A percentile compares a stretch with the other conserved stretches of the same genome.
Conservation (phyloP, 2,888 invertebrate species). For the Scotopteryx bipunctaria region DNA sequence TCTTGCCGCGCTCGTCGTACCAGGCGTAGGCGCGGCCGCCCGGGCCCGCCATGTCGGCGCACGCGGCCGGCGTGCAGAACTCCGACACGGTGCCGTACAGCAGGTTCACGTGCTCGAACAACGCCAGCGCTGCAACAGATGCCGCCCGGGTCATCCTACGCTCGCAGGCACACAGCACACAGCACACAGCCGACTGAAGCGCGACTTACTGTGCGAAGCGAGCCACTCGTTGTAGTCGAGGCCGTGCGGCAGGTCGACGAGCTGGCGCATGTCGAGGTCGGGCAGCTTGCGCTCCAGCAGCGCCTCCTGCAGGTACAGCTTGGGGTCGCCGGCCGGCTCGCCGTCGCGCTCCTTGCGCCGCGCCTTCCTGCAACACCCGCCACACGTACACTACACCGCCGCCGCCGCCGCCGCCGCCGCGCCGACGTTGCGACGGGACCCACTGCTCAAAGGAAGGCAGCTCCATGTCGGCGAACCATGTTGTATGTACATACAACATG, state of each 20-base stretch:
- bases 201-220: conserved; percentile 96
- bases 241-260: conserved; percentile 97
- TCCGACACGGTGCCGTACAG: conserved; percentile 99
- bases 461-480: too few species aligned
- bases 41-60: conserved; percentile 98
- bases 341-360: conserved; percentile 97
- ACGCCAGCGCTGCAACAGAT: conserved; percentile 91
- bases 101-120: conserved; percentile 99
- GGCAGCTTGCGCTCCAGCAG: conserved; percentile 96
- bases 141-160: too few species aligned
- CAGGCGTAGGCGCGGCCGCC: conserved; percentile 98
- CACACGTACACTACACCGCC: neutral
- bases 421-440: too few species aligned
- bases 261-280: conserved; percentile 96
- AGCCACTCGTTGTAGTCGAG: conserved; percentile 99
- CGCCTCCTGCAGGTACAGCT: conserved; percentile 97
- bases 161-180: too few species aligned
- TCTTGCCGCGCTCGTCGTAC: conserved; percentile 99
- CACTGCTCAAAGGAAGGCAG: too few species aligned
- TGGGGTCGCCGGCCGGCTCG: conserved; percentile 88
- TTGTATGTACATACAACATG: too few species aligned
- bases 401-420: too few species aligned
- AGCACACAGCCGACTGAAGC: too few species aligned
- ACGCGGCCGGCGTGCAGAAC: conserved; percentile 97
- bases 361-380: conserved; percentile 90